Percentiles rank a stretch among this genome's conserved stretches.
Conservation (phyloP, 2,113 vertebrate species). For the Pandion haliaetus region DNA sequence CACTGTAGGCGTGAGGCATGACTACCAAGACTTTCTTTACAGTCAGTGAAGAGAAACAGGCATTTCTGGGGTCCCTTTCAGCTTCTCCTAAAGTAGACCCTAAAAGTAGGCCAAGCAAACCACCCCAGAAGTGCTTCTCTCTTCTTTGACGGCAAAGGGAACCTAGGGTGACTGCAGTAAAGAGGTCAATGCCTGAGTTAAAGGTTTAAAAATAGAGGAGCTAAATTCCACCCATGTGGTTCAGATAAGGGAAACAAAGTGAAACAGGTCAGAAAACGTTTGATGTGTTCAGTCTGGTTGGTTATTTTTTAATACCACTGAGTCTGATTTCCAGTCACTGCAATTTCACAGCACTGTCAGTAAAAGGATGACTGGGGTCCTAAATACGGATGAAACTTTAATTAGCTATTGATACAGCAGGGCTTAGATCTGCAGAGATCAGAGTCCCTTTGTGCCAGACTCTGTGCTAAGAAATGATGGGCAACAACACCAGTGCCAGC, state of each 20-base stretch:
- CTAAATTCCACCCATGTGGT: slow-evolving; percentile 37
- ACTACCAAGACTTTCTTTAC: background rate
- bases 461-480: background rate
- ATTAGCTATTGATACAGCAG: slow-evolving; percentile 24
- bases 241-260: slow-evolving; percentile 42
- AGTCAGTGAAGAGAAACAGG: background rate
- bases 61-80: background rate
- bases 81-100: background rate
- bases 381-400: slow-evolving; percentile 26
- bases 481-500: background rate
- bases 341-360: background rate
- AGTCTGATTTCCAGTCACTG: background rate
- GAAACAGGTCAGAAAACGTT: slow-evolving; percentile 16
- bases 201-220: slow-evolving; percentile 56
- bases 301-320: background rate
- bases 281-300: background rate
- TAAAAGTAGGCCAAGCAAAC: slow-evolving; percentile 42
- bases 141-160: slow-evolving; percentile 30
- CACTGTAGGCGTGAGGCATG: background rate
- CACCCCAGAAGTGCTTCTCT: slow-evolving; percentile 2
- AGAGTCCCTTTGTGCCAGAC: background rate
- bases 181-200: slow-evolving; percentile 33
- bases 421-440: slow-evolving; percentile 20
- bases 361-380: background rate
- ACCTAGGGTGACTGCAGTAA: slow-evolving; percentile 15